Percentiles rank a stretch among this genome's conserved stretches.
Conservation (phyloP, 2,888 invertebrate genomes). For the Teleogryllus oceanicus region DNA sequence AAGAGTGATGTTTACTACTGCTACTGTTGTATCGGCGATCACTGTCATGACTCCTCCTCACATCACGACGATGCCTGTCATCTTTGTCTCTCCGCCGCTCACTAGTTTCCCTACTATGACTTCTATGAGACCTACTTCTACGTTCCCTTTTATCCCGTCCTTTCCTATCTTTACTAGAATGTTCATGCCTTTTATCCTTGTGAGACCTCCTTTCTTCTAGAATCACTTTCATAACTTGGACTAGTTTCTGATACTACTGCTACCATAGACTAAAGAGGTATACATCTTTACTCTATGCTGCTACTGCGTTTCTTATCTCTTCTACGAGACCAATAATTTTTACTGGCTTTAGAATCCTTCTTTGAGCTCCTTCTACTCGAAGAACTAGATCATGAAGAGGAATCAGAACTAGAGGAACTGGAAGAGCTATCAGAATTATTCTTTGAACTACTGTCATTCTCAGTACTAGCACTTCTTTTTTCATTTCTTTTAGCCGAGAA, state of each 20-base stretch:
- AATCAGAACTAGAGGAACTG: constrained; percentile 33
- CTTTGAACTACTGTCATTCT: constrained; percentile 35
- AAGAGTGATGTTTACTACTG: constrained; percentile 22
- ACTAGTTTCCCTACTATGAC: constrained; percentile 27
- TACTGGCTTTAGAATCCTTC: constrained; percentile 30
- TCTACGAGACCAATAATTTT: constrained; percentile 27
- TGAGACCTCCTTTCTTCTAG: constrained; percentile 19
- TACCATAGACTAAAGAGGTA: too few relatives aligned
- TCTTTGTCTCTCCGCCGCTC: constrained; percentile 25
- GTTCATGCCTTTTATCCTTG: constrained; percentile 29
- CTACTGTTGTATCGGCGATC: constrained; percentile 27
- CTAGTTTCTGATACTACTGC: constrained; percentile 27
- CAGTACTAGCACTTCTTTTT: constrained; percentile 32
- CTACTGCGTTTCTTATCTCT: constrained; percentile 33
- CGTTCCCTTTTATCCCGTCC: constrained; percentile 34
- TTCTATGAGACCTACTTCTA: constrained; percentile 32
- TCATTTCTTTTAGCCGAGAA: constrained; percentile 27
- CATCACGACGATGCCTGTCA: constrained; percentile 43
- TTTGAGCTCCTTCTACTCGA: constrained; percentile 33
- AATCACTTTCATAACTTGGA: constrained; percentile 28
- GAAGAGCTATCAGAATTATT: constrained; percentile 36
- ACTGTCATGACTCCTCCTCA: constrained; percentile 38
- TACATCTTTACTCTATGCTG: too few relatives aligned
- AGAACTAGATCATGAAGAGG: constrained; percentile 32
- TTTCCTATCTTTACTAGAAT: constrained; percentile 34